A percentile compares a stretch with the other conserved stretches of the same genome.
These are phyloP conservation scores for Petrolisthes cinctipes DNA, from an alignment of 2,888 invertebrate genomes.

Conservation along the genomic window DNA sequence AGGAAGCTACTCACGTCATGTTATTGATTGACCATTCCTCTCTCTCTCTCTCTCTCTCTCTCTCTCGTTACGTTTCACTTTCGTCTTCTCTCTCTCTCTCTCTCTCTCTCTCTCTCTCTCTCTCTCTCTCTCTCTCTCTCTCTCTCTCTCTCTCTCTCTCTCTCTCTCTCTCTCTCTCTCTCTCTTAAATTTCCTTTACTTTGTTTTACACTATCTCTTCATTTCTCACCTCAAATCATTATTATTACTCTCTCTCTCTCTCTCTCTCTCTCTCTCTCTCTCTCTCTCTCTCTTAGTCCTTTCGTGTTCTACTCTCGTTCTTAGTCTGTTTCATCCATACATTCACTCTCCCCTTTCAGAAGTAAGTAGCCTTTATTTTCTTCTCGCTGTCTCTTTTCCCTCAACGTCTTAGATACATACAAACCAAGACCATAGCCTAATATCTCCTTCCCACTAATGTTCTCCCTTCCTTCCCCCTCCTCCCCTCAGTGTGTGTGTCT, in stretches of 20 bases:
- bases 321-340: background rate
- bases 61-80: background rate
- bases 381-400: background rate
- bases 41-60: background rate
- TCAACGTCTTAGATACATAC: too few species aligned
- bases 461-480: too few species aligned
- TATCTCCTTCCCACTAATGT: too few species aligned
- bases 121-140: background rate
- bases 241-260: background rate
- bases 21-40: background rate
- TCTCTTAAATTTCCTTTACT: background rate
- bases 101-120: background rate
- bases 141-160: background rate
- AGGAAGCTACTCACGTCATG: background rate
- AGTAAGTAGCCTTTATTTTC: background rate
- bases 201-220: background rate
- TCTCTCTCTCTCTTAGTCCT: background rate
- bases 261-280: background rate
- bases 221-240: background rate
- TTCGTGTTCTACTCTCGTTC: background rate
- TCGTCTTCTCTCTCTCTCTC: background rate
- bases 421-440: too few species aligned
- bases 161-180: background rate
- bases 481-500: too few species aligned
- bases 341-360: background rate